Evolutionary conservation across 2,797 vertebrate species (phyloP).

Genomic region (Pempheris klunzingeri): DNA sequence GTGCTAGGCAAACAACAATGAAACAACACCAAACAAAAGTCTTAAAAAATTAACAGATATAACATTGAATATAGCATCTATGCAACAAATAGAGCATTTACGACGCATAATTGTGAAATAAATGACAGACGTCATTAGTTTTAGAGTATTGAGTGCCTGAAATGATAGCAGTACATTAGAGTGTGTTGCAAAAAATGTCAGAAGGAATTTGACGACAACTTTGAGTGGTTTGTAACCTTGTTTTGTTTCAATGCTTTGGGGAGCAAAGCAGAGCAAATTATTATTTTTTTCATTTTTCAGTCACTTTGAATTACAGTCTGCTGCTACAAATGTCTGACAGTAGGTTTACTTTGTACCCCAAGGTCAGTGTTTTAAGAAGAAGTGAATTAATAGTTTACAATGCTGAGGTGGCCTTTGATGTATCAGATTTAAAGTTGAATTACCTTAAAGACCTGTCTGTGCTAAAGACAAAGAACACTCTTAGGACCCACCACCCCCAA

Average conservation of each 20-base stretch:
- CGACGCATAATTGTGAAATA: no score
- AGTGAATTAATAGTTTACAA: background rate
- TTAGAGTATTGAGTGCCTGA: background rate
- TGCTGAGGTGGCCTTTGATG: background rate
- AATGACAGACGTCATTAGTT: background rate
- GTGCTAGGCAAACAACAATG: background rate
- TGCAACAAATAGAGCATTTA: no score
- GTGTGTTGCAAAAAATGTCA: background rate
- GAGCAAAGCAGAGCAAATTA: no score
- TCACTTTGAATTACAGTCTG: background rate
- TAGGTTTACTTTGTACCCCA: background rate
- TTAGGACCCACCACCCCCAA: background rate
- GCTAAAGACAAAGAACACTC: background rate
- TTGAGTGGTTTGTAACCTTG: background rate
- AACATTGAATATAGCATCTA: background rate
- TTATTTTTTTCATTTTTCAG: background rate
- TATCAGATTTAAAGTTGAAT: background rate
- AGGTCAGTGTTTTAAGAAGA: background rate
- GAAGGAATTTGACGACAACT: background rate
- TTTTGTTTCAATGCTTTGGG: background rate
- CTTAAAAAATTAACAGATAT: background rate
- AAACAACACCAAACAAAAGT: background rate
- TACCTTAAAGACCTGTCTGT: background rate
- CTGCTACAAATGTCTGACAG: background rate
- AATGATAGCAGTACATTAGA: background rate